Conservation (phyloP, 2,113 vertebrate species). For the Sterna hirundo region DNA sequence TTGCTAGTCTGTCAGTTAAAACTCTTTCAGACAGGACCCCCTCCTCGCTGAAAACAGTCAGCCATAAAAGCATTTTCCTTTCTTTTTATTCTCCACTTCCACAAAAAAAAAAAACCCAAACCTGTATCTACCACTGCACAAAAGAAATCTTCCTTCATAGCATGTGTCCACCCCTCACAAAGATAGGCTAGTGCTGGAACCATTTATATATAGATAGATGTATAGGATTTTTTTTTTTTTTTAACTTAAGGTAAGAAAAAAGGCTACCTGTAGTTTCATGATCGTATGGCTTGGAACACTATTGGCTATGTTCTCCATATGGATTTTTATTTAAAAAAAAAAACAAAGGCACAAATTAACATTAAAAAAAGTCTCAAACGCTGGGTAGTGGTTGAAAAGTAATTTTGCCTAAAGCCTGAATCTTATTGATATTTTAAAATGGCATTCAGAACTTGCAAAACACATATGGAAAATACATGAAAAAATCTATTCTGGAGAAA, state of each 20-base stretch:
- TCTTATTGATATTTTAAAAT: slow-evolving; percentile 76
- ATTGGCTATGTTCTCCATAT: background rate
- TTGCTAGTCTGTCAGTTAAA: background rate
- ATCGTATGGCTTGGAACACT: background rate
- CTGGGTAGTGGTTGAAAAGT: slow-evolving; percentile 26
- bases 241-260: background rate
- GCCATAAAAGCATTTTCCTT: background rate
- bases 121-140: background rate
- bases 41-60: background rate
- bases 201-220: no score
- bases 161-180: background rate
- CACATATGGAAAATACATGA: slow-evolving; percentile 4
- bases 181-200: background rate
- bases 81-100: background rate
- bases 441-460: slow-evolving; percentile 58
- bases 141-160: background rate
- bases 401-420: slow-evolving; percentile 58
- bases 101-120: background rate
- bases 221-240: background rate
- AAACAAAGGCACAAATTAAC: slow-evolving; percentile 43
- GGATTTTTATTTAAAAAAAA: background rate
- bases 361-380: slow-evolving; percentile 24
- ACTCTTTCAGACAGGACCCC: background rate
- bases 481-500: background rate
- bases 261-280: background rate